These are phyloP conservation scores for Drosophila sturtevanti DNA, from an alignment of 1,140 invertebrate genomes.

Conservation along the genomic window DNA sequence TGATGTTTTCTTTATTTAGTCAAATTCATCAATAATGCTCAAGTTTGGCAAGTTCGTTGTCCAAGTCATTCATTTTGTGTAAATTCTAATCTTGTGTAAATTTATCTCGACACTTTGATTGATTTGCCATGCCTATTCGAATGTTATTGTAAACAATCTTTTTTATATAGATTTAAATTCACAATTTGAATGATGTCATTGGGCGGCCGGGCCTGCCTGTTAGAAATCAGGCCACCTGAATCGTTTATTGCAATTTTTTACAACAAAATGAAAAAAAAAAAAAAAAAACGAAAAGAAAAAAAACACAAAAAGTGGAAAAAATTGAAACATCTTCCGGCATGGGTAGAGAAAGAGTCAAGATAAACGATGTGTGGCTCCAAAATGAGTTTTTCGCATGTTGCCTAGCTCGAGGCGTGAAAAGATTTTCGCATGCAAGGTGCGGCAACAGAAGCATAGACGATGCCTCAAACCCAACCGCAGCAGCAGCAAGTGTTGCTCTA, in stretches of 20 bases:
- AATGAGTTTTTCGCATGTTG: conserved; percentile 79
- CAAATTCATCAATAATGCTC: conserved; percentile 70
- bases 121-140: conserved; percentile 51
- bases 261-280: too few relatives aligned
- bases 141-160: conserved; percentile 50
- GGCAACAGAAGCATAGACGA: conserved; percentile 44
- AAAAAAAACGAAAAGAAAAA: too few relatives aligned
- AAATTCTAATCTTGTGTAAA: conserved; percentile 45
- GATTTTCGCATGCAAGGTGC: conserved; percentile 78
- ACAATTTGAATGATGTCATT: conserved; percentile 68
- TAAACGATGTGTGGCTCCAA: conserved; percentile 75
- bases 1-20: conserved; percentile 68
- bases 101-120: conserved; percentile 54
- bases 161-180: conserved; percentile 64
- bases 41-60: conserved; percentile 56
- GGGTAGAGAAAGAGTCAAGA: conserved; percentile 47
- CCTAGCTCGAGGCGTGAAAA: conserved; percentile 72
- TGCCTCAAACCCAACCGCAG: conserved; percentile 38
- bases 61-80: conserved; percentile 56
- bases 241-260: conserved; percentile 76
- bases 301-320: conserved; percentile 24
- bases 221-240: conserved; percentile 73
- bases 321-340: conserved; percentile 79
- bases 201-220: neutral
- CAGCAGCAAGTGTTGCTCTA: conserved; percentile 77